Conservation (phyloP, 2,113 vertebrate genomes). For the Pagrus major region DNA sequence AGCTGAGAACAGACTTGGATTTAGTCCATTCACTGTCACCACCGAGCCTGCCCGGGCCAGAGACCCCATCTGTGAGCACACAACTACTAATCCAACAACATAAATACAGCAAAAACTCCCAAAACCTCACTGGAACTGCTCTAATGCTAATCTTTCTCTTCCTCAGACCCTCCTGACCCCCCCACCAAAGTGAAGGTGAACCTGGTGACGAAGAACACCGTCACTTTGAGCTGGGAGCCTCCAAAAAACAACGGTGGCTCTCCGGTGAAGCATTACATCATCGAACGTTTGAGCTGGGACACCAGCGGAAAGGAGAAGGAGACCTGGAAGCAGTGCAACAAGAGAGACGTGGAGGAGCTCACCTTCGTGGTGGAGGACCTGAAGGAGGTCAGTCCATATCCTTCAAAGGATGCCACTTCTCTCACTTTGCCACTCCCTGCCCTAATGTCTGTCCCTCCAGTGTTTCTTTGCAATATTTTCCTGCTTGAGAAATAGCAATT, state of each 20-base stretch:
- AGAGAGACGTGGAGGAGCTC: constrained; percentile 79
- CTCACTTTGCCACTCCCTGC: background rate
- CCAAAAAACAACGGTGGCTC: constrained; percentile 97
- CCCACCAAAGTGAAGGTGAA: constrained; percentile 94
- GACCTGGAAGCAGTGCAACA: constrained; percentile 96
- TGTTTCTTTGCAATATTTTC: no score
- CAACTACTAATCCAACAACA: background rate
- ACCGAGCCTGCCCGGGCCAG: constrained; percentile 91
- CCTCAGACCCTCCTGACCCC: constrained; percentile 94
- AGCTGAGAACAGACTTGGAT: constrained; percentile 95
- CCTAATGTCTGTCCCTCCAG: no score
- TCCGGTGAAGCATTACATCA: constrained; percentile 95
- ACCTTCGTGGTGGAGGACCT: constrained; percentile 78
- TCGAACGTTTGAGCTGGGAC: constrained; percentile 96
- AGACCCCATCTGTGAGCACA: constrained; percentile 95
- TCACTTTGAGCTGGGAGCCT: constrained; percentile 92
- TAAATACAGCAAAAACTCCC: background rate
- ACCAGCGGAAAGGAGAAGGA: constrained; percentile 95
- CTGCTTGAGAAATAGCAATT: background rate
- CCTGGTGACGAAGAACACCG: constrained; percentile 93
- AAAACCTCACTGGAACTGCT: background rate
- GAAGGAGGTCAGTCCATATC: constrained; percentile 68
- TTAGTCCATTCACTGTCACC: constrained; percentile 91
- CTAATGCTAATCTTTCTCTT: background rate
- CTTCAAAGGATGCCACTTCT: background rate